Evolutionary conservation across 2,888 invertebrate genomes (phyloP).

Genomic region (Cepaea hortensis): DNA sequence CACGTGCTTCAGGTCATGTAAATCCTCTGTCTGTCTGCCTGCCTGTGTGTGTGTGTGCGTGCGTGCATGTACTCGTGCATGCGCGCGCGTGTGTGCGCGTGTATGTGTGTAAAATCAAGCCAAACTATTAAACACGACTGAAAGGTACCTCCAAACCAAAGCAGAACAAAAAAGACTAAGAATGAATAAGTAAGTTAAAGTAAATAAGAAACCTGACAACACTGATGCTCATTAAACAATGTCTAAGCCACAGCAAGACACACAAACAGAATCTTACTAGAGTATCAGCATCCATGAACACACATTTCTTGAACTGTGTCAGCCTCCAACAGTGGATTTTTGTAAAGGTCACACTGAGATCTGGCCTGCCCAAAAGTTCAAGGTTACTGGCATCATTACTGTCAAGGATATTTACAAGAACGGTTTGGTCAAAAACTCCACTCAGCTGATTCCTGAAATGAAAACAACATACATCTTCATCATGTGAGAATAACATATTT

Average conservation of each 20-base stretch:
- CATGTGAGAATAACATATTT: no score
- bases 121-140: no score
- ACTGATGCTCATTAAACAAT: conserved; percentile 88
- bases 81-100: no score
- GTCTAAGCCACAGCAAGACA: conserved; percentile 98
- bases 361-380: conserved; percentile 91
- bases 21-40: no score
- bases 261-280: conserved; percentile 86
- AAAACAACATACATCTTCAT: neutral
- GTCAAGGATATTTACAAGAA: conserved; percentile 95
- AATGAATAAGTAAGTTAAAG: no score
- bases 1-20: no score
- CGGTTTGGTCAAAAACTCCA: conserved; percentile 83
- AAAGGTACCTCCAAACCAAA: no score
- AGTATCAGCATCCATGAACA: conserved; percentile 98
- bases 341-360: conserved; percentile 98
- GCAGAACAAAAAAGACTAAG: no score
- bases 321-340: conserved; percentile 99
- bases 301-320: conserved; percentile 96
- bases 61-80: no score
- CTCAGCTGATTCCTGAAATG: conserved; percentile 85
- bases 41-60: no score
- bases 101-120: no score
- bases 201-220: no score
- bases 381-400: conserved; percentile 94